Conservation (phyloP, 1,140 invertebrate species). For the Agraylea sexmaculata region DNA sequence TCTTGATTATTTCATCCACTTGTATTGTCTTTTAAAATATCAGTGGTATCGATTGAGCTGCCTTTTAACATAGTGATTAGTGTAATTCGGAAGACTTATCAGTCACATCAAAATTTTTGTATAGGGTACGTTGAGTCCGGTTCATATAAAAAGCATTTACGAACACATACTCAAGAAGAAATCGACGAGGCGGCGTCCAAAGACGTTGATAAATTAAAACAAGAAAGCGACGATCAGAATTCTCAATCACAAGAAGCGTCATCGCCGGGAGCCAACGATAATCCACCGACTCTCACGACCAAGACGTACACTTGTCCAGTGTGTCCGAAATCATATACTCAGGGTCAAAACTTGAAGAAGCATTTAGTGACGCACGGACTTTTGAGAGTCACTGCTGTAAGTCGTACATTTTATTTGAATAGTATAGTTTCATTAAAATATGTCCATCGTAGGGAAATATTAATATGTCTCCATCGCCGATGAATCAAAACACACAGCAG, state of each 20-base stretch:
- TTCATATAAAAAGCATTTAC: conserved; percentile 35
- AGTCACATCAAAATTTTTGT: conserved; percentile 5
- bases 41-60: too few species aligned
- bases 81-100: neutral
- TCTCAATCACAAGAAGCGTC: too few species aligned
- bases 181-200: conserved; percentile 19
- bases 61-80: too few species aligned
- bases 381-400: conserved; percentile 16
- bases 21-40: too few species aligned
- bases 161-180: conserved; percentile 30
- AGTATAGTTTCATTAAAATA: neutral
- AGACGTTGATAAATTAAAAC: too few species aligned
- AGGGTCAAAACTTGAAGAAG: conserved; percentile 64
- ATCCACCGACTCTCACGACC: conserved; percentile 6
- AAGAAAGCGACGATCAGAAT: too few species aligned
- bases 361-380: conserved; percentile 44
- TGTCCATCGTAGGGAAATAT: neutral
- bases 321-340: conserved; percentile 72
- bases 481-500: conserved; percentile 7
- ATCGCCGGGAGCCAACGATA: neutral
- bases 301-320: conserved; percentile 61
- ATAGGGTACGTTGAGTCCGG: conserved; percentile 33
- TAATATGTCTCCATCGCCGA: conserved; percentile 4
- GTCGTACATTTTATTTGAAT: conserved; percentile 6
- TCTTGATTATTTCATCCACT: too few species aligned